These are phyloP conservation scores for Brienomyrus longianalis DNA, from an alignment of 2,113 vertebrate species.

Conservation along the genomic window DNA sequence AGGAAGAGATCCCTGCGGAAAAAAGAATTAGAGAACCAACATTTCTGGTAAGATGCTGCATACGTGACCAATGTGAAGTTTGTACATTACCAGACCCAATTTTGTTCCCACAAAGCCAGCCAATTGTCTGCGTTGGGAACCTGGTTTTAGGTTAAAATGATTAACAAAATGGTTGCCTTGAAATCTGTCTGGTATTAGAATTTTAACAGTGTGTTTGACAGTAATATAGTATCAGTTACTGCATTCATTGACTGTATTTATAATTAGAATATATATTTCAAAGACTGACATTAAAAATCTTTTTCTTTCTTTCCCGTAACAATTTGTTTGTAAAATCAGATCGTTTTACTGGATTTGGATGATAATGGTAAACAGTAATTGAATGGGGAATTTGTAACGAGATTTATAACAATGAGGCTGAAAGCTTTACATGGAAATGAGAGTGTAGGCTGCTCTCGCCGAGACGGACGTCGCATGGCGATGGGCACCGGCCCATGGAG, in stretches of 20 bases:
- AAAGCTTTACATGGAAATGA: background rate
- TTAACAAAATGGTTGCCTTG: background rate
- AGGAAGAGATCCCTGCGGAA: background rate
- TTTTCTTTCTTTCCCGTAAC: background rate
- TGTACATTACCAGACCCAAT: background rate
- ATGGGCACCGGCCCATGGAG: too few relatives aligned
- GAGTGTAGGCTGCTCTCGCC: background rate
- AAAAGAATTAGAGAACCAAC: background rate
- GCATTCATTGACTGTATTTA: background rate
- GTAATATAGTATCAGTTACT: background rate
- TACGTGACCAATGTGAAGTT: background rate
- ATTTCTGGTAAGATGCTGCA: background rate
- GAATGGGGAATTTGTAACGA: background rate
- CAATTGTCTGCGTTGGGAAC: background rate
- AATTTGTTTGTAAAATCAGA: background rate
- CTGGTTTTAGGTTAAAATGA: background rate
- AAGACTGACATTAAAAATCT: background rate
- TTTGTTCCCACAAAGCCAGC: background rate
- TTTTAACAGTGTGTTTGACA: background rate
- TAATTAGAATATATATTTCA: background rate
- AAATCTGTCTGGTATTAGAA: background rate
- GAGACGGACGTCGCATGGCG: too few relatives aligned
- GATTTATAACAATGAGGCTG: background rate
- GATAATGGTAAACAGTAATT: background rate
- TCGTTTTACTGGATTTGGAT: background rate